Conservation (phyloP, 2,888 invertebrate species). For the Ethmia dodecea region DNA sequence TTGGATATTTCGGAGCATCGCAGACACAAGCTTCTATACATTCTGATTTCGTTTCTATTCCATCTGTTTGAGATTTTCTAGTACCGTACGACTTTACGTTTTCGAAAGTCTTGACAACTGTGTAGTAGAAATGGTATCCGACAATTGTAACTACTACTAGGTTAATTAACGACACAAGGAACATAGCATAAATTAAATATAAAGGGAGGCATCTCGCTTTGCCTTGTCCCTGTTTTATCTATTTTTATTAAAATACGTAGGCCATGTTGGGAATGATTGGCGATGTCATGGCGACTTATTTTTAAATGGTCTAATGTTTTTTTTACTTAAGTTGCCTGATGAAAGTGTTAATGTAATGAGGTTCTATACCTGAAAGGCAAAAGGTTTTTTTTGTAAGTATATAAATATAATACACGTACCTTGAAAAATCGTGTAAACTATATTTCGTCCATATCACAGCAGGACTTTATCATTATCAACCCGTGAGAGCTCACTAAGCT, state of each 20-base stretch:
- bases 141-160: constrained; percentile 34
- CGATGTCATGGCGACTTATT: neutral
- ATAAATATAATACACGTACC: too few relatives aligned
- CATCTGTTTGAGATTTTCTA: constrained; percentile 26
- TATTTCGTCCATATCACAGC: too few relatives aligned
- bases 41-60: constrained; percentile 27
- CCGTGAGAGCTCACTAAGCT: too few relatives aligned
- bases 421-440: too few relatives aligned
- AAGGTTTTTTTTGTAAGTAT: too few relatives aligned
- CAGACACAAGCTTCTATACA: constrained; percentile 41
- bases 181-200: constrained; percentile 40
- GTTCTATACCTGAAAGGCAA: too few relatives aligned
- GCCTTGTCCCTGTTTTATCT: constrained; percentile 35
- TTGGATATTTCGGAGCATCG: constrained; percentile 18
- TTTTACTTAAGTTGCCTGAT: neutral
- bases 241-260: constrained; percentile 27
- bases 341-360: too few relatives aligned
- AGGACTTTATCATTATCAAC: too few relatives aligned
- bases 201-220: constrained; percentile 37
- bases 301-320: neutral
- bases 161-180: constrained; percentile 33
- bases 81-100: neutral
- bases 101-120: constrained; percentile 3
- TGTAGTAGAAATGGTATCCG: constrained; percentile 34
- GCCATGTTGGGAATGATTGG: constrained; percentile 28